Evolutionary conservation across 2,797 vertebrate species (phyloP).

Genomic region (Neosalanx taihuensis): DNA sequence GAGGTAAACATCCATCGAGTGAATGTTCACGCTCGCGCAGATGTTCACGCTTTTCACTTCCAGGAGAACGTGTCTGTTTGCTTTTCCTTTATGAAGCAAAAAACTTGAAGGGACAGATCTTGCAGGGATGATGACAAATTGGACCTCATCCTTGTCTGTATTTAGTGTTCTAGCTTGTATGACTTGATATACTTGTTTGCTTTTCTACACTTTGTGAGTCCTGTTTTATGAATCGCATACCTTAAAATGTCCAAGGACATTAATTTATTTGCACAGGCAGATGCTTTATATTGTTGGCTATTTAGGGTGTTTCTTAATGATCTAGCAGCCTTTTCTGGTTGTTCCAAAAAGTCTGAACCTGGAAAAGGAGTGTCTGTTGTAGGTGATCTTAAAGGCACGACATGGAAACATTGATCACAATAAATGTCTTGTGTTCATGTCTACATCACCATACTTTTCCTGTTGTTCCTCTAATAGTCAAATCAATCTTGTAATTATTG

Average conservation of each 20-base stretch:
- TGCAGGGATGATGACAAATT: slow-evolving; percentile 46
- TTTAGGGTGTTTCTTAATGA: slow-evolving; percentile 38
- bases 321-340: slow-evolving; percentile 34
- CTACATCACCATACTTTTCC: slow-evolving; percentile 35
- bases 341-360: slow-evolving; percentile 26
- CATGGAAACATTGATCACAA: slow-evolving; percentile 61
- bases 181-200: slow-evolving; percentile 25
- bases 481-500: slow-evolving; percentile 51
- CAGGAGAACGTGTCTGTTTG: slow-evolving; percentile 13
- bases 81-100: slow-evolving; percentile 24
- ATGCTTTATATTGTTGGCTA: slow-evolving; percentile 33
- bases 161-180: slow-evolving; percentile 22
- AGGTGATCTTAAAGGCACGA: slow-evolving; percentile 42
- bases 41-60: slow-evolving; percentile 16
- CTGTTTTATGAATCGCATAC: slow-evolving; percentile 12
- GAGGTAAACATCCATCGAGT: slow-evolving; percentile 10
- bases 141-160: slow-evolving; percentile 30
- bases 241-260: neutral
- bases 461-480: slow-evolving; percentile 57
- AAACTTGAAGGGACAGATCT: slow-evolving; percentile 38
- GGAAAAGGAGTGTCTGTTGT: slow-evolving; percentile 31
- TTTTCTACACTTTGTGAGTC: slow-evolving; percentile 19
- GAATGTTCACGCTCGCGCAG: slow-evolving; percentile 12
- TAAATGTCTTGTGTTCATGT: slow-evolving; percentile 54
- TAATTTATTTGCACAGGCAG: slow-evolving; percentile 28